Percentiles rank a stretch among this genome's conserved stretches.
These are phyloP conservation scores for Paedocypris micromegethes DNA, from an alignment of 2,797 vertebrate species.

Conservation along the genomic window DNA sequence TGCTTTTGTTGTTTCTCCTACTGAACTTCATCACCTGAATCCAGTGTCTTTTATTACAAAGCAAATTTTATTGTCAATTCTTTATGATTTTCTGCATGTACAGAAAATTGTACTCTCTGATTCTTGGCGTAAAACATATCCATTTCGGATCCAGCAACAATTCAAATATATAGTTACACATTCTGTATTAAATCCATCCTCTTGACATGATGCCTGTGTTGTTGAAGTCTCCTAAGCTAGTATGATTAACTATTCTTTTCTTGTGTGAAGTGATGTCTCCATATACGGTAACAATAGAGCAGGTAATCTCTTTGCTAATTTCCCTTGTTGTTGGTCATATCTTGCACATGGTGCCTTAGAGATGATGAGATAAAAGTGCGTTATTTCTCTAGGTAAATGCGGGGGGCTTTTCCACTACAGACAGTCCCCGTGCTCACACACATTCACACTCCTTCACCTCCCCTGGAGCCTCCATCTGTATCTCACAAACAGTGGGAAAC, in stretches of 20 bases:
- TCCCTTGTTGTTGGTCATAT: constrained; percentile 31
- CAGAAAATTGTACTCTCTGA: too few relatives aligned
- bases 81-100: too few relatives aligned
- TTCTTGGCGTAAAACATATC: too few relatives aligned
- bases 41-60: too few relatives aligned
- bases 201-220: constrained; percentile 3
- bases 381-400: constrained; percentile 31
- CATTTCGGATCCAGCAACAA: too few relatives aligned
- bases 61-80: too few relatives aligned
- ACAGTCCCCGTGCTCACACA: constrained; percentile 15
- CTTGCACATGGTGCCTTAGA: constrained; percentile 29
- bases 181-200: constrained; percentile 11
- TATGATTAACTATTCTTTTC: constrained; percentile 18
- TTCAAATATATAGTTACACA: too few relatives aligned
- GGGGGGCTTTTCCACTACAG: constrained; percentile 13
- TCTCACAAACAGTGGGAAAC: constrained; percentile 78
- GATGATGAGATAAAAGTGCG: constrained; percentile 37
- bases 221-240: constrained; percentile 14
- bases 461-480: constrained; percentile 51
- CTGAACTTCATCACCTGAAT: too few relatives aligned
- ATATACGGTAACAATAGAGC: constrained; percentile 32
- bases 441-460: constrained; percentile 7
- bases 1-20: too few relatives aligned
- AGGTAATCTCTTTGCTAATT: constrained; percentile 29
- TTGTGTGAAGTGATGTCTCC: constrained; percentile 17